Conservation (phyloP, 2,888 invertebrate genomes). For the Notocelia uddmanniana region DNA sequence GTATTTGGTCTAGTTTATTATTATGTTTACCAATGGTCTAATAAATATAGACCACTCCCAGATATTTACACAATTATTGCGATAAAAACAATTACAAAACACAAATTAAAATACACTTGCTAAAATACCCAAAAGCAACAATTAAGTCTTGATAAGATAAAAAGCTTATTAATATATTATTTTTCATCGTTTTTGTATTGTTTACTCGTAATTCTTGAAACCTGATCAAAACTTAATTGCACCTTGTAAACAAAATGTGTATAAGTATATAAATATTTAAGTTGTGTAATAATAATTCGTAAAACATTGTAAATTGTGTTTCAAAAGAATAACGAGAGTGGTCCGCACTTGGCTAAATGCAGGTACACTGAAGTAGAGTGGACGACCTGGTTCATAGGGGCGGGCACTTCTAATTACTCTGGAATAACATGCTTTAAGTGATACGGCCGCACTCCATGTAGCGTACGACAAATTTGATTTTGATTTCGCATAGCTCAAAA, state of each 20-base stretch:
- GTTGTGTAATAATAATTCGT: constrained; percentile 17
- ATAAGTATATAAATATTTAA: constrained; percentile 10
- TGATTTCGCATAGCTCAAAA: neutral
- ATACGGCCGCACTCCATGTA: constrained; percentile 3
- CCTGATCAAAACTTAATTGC: constrained; percentile 33
- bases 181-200: neutral
- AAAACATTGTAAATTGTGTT: constrained; percentile 10
- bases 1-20: constrained; percentile 46
- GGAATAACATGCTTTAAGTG: constrained; percentile 9
- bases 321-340: constrained; percentile 28
- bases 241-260: constrained; percentile 22
- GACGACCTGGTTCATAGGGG: constrained; percentile 28
- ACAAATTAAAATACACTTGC: constrained; percentile 19
- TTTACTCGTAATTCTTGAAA: constrained; percentile 15
- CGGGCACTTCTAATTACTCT: neutral
- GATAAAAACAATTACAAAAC: constrained; percentile 6
- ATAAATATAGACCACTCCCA: constrained; percentile 34
- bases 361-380: constrained; percentile 41
- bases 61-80: constrained; percentile 4
- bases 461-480: neutral
- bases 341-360: constrained; percentile 38
- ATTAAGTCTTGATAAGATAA: constrained; percentile 30
- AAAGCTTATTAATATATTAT: neutral
- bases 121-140: constrained; percentile 19
- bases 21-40: constrained; percentile 41